These are phyloP conservation scores for Cryptophagus acutangulus DNA, from an alignment of 2,888 invertebrate species.

Conservation along the genomic window DNA sequence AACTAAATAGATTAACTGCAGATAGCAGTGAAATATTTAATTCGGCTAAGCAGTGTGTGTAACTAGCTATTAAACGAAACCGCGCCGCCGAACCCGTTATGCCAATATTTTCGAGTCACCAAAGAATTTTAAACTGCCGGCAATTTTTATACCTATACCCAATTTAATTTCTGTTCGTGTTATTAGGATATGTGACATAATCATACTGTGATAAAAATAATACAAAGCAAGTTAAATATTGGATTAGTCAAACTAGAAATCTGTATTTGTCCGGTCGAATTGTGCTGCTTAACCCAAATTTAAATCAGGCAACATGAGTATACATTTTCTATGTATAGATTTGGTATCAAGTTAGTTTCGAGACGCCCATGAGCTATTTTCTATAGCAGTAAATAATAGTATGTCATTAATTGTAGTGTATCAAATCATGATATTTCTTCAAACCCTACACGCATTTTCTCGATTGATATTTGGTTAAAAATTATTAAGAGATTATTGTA, in stretches of 20 bases:
- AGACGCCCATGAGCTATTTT: no score
- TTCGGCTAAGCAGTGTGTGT: slow-evolving; percentile 3
- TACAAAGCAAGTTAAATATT: slow-evolving; percentile 64
- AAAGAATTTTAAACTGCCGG: slow-evolving; percentile 25
- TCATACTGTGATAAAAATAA: slow-evolving; percentile 65
- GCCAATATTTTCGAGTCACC: slow-evolving; percentile 5
- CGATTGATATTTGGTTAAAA: no score
- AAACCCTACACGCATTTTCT: no score
- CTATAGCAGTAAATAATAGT: no score
- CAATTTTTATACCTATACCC: slow-evolving; percentile 44
- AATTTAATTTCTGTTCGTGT: slow-evolving; percentile 44
- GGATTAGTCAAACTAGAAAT: slow-evolving; percentile 48
- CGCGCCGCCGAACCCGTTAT: slow-evolving; percentile 3
- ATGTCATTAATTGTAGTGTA: no score
- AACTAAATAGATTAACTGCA: slow-evolving; percentile 6
- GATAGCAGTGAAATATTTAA: slow-evolving; percentile 6
- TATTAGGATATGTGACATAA: slow-evolving; percentile 48
- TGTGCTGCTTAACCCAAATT: no score
- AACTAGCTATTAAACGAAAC: slow-evolving; percentile 6
- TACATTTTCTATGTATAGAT: no score
- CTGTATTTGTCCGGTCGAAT: no score
- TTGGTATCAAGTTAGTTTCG: no score
- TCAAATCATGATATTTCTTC: no score
- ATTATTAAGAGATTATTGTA: no score
- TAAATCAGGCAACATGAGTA: no score